Evolutionary conservation across 2,113 vertebrate species (phyloP).

Genomic region (Pogonocichla stellata): DNA sequence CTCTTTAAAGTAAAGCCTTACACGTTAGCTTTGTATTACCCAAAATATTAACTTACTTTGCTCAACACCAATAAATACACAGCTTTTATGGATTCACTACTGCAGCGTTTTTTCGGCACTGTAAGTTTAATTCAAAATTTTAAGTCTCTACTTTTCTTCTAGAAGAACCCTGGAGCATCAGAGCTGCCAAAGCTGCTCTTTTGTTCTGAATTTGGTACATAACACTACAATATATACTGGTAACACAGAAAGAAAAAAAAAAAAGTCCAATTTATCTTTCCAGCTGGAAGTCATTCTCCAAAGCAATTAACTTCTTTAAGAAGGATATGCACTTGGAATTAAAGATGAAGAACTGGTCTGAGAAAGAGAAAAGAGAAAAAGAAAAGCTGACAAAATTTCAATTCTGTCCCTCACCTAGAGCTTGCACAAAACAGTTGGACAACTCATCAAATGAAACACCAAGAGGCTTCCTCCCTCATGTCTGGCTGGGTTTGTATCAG

Average conservation of each 20-base stretch:
- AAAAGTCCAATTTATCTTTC: background rate
- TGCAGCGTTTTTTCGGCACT: background rate
- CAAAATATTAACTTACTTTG: background rate
- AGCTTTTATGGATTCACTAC: background rate
- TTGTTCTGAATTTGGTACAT: background rate
- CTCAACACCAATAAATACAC: background rate
- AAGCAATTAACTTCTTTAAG: constrained; percentile 4
- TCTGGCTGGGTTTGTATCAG: background rate
- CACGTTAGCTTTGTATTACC: background rate
- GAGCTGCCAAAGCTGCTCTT: background rate
- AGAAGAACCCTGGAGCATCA: background rate
- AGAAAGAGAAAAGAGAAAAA: background rate
- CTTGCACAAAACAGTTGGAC: background rate
- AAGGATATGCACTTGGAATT: background rate
- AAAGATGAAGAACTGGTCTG: background rate
- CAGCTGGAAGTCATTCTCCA: background rate
- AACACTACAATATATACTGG: background rate
- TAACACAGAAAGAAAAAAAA: background rate
- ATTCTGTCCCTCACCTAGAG: background rate
- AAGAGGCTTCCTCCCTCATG: background rate
- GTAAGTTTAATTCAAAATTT: background rate
- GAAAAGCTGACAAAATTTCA: background rate
- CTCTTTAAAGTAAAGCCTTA: background rate
- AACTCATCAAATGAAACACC: background rate
- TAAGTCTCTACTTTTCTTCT: background rate